Percentiles rank a stretch among this genome's conserved stretches.
phyloP scores from a whole-genome alignment of 2,888 invertebrate species.

The Neoitamus cyanurus region DNA sequence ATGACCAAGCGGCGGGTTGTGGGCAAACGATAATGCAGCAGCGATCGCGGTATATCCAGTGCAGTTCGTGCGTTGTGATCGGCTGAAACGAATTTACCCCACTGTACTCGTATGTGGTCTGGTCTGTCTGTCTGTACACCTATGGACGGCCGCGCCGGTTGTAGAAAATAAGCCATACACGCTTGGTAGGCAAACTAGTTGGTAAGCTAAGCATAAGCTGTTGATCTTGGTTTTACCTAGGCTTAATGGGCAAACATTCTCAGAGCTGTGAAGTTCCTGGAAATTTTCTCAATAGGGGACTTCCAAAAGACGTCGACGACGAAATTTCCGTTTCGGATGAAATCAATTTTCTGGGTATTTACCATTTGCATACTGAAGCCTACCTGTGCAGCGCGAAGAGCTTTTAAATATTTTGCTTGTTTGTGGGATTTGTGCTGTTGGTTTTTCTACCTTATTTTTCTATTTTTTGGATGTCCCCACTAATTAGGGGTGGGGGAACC shows the following conservation, averaged over 20 bases:
- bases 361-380: background rate
- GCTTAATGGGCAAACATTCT: background rate
- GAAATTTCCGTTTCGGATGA: background rate
- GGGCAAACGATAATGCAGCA: background rate
- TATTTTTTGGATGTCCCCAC: background rate
- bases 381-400: background rate
- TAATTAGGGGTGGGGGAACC: background rate
- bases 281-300: background rate
- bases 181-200: background rate
- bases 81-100: background rate
- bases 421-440: background rate
- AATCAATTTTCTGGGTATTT: background rate
- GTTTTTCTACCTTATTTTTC: background rate
- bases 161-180: background rate
- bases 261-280: background rate
- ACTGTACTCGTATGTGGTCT: background rate
- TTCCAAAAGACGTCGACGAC: background rate
- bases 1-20: constrained; percentile 3
- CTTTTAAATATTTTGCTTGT: background rate
- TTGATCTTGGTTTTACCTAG: background rate
- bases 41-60: background rate
- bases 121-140: no score
- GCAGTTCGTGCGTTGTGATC: background rate
- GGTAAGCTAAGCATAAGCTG: background rate
- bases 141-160: background rate